Evolutionary conservation across 2,113 vertebrate species (phyloP).

Genomic region (Trogon surrucura): DNA sequence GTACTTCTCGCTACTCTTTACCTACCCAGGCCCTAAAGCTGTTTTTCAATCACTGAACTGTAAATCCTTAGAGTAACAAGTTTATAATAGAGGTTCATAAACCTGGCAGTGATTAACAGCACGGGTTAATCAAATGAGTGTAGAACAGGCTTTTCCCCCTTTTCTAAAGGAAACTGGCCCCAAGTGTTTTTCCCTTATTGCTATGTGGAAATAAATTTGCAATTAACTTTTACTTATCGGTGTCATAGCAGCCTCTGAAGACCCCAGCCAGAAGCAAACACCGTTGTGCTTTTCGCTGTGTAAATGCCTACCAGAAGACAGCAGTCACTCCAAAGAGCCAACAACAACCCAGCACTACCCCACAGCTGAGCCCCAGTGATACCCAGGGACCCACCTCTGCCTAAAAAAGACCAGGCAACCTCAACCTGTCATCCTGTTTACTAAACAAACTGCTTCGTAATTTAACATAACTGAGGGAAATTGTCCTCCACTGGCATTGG

Average conservation of each 20-base stretch:
- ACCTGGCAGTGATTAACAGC: slow-evolving; percentile 66
- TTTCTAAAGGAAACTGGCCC: slow-evolving; percentile 39
- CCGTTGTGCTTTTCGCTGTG: neutral
- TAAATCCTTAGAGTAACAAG: slow-evolving; percentile 65
- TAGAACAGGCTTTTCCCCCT: slow-evolving; percentile 28
- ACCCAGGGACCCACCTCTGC: neutral
- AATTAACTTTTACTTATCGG: slow-evolving; percentile 52
- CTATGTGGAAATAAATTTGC: slow-evolving; percentile 15
- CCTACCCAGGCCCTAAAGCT: slow-evolving; percentile 65
- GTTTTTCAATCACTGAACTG: slow-evolving; percentile 70
- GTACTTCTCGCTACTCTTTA: neutral
- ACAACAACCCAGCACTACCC: neutral
- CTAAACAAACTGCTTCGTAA: neutral
- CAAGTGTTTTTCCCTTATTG: slow-evolving; percentile 45
- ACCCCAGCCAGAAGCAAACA: neutral
- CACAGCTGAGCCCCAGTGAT: fast-evolving
- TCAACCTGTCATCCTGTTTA: fast-evolving
- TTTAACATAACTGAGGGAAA: neutral
- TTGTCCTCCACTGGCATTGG: fast-evolving
- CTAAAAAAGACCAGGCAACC: neutral
- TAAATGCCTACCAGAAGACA: neutral
- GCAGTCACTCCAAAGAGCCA: fast-evolving
- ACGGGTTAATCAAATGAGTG: slow-evolving; percentile 60
- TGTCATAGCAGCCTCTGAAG: neutral
- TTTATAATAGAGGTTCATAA: slow-evolving; percentile 66